Evolutionary conservation across 2,888 invertebrate genomes (phyloP), one percentile per base, ranked within the genome.

Genomic region (Lamproptera curius): DNA sequence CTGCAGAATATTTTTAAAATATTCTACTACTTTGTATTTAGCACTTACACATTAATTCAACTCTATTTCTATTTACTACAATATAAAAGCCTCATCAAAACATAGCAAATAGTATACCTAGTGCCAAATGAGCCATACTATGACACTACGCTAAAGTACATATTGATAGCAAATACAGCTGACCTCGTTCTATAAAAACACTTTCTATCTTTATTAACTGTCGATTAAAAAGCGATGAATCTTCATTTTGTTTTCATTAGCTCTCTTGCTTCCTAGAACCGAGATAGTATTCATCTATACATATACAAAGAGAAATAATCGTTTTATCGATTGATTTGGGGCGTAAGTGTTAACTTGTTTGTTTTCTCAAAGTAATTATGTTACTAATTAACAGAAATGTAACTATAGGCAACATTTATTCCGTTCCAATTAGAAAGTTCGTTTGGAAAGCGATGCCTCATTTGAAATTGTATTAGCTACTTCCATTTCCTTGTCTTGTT

Each of bases 371-470:
- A 36, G 31, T 44, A 44, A 49, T 49, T 49, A 49, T 11, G 15
- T 17, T 2, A 36, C 36, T 44, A 49, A 49, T 49, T 49, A 49
- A 49, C 44, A 48, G 42, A 43, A 13, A 48, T 43, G 43, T 31
- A 8, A 40, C 36, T 49, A 49, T 35, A 49, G 35, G 49, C 40
- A 44, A 36, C 49, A 20, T 44, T 49, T 37, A 40, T 16, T 39
- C 34, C 28, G 11, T 40, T 36, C 35, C 36, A 36, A 49, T 49
- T 49, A 49, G 49, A 49, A 49, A 49, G 49, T 40, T 36, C 10
- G 20, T 44, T 48, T 36, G 49, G 40, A 49, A 49, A 49, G 49
- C 37, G 39, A 44, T 40, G 36, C 36, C 16, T 49, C 38, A 28
- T 38, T 48, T 42, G 6, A 20, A 16, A 16, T 42, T 23, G 44